phyloP scores from a whole-genome alignment of 2,113 vertebrate species.

The Conger conger region DNA sequence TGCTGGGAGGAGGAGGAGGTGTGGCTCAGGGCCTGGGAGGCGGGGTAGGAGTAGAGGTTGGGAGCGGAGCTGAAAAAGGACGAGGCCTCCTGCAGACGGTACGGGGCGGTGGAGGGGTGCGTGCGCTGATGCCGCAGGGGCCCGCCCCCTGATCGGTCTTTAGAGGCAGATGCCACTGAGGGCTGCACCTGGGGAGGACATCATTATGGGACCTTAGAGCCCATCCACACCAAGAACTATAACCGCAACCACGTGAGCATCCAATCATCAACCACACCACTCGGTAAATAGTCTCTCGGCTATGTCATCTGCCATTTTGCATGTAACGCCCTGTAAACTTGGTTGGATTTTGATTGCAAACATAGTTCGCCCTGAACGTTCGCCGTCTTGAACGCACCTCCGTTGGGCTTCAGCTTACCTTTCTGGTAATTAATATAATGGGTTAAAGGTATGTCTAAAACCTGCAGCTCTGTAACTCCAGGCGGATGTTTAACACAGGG shows the following conservation, averaged over 20 bases:
- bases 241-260: too few relatives aligned
- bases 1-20: slow-evolving; percentile 66
- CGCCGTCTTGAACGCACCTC: too few relatives aligned
- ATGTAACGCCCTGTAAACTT: too few relatives aligned
- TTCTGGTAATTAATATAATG: not conserved
- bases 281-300: too few relatives aligned
- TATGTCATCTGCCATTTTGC: too few relatives aligned
- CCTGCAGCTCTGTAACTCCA: too few relatives aligned
- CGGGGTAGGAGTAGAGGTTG: slow-evolving; percentile 91
- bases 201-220: slow-evolving; percentile 13
- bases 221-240: too few relatives aligned
- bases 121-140: slow-evolving; percentile 84
- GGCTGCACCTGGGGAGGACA: slow-evolving; percentile 82
- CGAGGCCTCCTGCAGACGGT: slow-evolving; percentile 85
- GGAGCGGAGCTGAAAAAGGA: slow-evolving; percentile 86
- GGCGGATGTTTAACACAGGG: too few relatives aligned
- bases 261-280: too few relatives aligned
- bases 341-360: too few relatives aligned
- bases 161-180: slow-evolving; percentile 75
- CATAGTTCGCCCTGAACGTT: too few relatives aligned
- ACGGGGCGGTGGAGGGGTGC: slow-evolving; percentile 81
- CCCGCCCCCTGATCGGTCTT: slow-evolving; percentile 72
- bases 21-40: slow-evolving; percentile 89
- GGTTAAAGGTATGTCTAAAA: not conserved
- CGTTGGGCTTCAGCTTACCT: not conserved